phyloP scores from a whole-genome alignment of 2,113 vertebrate genomes.

The Columba livia region DNA sequence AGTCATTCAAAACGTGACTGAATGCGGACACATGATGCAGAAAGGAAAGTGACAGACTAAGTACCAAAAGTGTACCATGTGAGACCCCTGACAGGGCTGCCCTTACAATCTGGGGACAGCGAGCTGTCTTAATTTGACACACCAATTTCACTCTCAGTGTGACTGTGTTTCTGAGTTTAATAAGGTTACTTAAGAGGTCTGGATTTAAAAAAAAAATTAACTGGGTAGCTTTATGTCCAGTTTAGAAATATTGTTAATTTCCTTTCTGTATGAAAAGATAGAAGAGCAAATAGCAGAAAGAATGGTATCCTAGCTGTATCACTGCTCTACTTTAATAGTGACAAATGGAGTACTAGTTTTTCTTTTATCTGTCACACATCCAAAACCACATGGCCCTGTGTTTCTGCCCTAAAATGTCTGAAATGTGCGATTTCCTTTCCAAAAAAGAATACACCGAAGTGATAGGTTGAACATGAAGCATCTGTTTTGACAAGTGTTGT shows the following conservation, averaged over 20 bases:
- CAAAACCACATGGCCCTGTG: background rate
- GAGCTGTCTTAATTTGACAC: background rate
- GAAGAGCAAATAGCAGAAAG: background rate
- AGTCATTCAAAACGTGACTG: background rate
- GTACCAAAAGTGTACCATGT: background rate
- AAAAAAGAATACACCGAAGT: background rate
- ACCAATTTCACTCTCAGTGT: background rate
- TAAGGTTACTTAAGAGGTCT: background rate
- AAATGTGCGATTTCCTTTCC: background rate
- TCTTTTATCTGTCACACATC: background rate
- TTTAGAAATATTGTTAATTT: background rate
- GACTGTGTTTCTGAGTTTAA: background rate
- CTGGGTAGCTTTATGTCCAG: background rate
- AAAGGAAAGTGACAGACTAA: background rate
- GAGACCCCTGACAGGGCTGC: background rate
- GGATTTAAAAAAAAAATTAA: background rate
- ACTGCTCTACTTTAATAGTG: background rate
- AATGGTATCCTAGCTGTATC: background rate
- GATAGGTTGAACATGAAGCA: background rate
- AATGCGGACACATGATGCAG: rapidly evolving
- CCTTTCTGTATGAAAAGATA: background rate
- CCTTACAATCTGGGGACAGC: background rate
- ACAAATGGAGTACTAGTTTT: background rate
- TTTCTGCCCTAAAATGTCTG: background rate
- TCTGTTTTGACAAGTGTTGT: background rate